Conservation (phyloP, 2,113 vertebrate genomes). For the Myotis lucifugus region DNA sequence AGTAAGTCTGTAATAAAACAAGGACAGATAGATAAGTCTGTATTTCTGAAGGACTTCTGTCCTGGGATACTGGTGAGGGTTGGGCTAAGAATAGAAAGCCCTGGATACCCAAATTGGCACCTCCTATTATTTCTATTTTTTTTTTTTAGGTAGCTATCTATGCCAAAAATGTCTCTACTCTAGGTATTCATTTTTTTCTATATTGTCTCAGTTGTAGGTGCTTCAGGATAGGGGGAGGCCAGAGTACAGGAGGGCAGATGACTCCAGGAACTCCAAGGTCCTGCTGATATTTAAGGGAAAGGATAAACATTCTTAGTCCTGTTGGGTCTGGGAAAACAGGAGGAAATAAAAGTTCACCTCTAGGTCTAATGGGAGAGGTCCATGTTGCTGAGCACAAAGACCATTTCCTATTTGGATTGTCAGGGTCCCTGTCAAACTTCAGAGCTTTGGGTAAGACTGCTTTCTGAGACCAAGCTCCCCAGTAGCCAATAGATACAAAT, state of each 20-base stretch:
- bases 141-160: background rate
- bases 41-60: slow-evolving; percentile 17
- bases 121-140: background rate
- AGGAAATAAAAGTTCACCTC: slow-evolving; percentile 2
- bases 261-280: background rate
- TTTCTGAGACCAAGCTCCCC: slow-evolving; percentile 2
- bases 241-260: background rate
- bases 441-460: background rate
- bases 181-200: slow-evolving; percentile 36
- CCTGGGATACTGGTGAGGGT: background rate
- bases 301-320: slow-evolving; percentile 26
- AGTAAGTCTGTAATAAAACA: slow-evolving; percentile 71
- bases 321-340: background rate
- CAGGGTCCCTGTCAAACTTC: background rate
- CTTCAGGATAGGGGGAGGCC: background rate
- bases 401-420: background rate
- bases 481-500: background rate
- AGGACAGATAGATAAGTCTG: background rate
- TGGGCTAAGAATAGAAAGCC: slow-evolving; percentile 27
- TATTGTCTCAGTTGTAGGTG: slow-evolving; percentile 23
- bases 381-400: background rate
- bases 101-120: background rate
- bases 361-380: background rate
- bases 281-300: slow-evolving; percentile 41
- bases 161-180: background rate